Conservation (phyloP, 2,888 invertebrate species). For the Neocrepidodera transversa region DNA sequence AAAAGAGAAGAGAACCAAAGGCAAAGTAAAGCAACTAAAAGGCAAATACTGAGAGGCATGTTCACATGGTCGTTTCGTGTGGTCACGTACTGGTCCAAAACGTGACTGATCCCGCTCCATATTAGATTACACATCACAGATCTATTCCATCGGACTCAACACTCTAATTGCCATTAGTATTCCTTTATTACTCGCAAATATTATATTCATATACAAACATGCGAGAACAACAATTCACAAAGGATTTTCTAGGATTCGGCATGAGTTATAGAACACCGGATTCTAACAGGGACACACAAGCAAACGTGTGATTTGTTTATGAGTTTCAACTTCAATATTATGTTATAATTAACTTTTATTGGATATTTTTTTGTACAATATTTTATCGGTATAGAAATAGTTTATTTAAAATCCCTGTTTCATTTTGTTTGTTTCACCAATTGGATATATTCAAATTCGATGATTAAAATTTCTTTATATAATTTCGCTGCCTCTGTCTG, state of each 20-base stretch:
- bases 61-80: constrained; percentile 57
- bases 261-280: background rate
- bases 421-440: too few species aligned
- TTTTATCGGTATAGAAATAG: too few species aligned
- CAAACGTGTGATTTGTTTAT: too few species aligned
- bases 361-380: too few species aligned
- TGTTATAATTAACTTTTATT: too few species aligned
- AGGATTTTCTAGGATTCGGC: constrained; percentile 25
- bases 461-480: too few species aligned
- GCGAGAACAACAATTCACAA: constrained; percentile 29
- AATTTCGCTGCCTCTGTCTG: too few species aligned
- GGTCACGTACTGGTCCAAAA: constrained; percentile 59
- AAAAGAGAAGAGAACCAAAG: too few species aligned
- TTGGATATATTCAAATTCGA: too few species aligned
- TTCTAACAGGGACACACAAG: background rate
- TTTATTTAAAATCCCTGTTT: too few species aligned
- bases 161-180: constrained; percentile 48
- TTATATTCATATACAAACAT: constrained; percentile 39
- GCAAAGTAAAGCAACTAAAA: constrained; percentile 39
- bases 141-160: constrained; percentile 47
- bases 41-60: constrained; percentile 53
- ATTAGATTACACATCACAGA: constrained; percentile 59
- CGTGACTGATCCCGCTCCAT: constrained; percentile 60
- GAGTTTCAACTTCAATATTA: too few species aligned
- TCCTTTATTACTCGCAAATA: constrained; percentile 41